Evolutionary conservation across 2,888 invertebrate species (phyloP).

Genomic region (Torymus aiolomorphi): DNA sequence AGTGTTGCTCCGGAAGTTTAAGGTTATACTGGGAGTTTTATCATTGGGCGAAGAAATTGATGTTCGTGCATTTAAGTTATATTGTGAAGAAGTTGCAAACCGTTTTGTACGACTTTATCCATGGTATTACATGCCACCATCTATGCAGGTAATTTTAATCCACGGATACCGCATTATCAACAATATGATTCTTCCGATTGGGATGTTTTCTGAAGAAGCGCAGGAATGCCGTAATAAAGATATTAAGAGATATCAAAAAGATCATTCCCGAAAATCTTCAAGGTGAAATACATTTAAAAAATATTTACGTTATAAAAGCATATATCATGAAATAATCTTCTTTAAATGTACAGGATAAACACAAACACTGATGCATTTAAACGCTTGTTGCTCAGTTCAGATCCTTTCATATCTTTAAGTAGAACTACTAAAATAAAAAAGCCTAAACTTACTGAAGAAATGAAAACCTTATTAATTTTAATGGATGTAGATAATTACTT

Average conservation of each 20-base stretch:
- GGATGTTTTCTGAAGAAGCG: slow-evolving; percentile 5
- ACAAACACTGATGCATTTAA: too few species aligned
- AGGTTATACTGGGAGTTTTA: not conserved
- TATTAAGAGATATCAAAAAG: not conserved
- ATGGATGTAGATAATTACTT: too few species aligned
- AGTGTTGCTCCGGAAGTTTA: not conserved
- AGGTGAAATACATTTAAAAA: not conserved
- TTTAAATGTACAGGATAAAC: too few species aligned
- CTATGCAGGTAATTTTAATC: not conserved
- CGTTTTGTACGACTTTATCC: not conserved
- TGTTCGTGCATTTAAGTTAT: not conserved
- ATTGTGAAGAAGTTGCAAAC: not conserved
- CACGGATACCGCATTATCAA: not conserved
- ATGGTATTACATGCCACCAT: slow-evolving; percentile 5
- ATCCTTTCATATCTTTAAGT: too few species aligned
- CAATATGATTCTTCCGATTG: not conserved
- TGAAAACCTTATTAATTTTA: too few species aligned
- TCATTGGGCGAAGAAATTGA: not conserved
- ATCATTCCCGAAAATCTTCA: not conserved
- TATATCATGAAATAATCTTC: too few species aligned
- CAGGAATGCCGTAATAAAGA: slow-evolving; percentile 12
- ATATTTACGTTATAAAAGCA: too few species aligned
- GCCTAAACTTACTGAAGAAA: too few species aligned
- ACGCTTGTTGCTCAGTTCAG: too few species aligned
- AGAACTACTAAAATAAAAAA: too few species aligned